A percentile compares a stretch with the other conserved stretches of the same genome.
phyloP scores from a whole-genome alignment of 1,140 invertebrate genomes.

The Pseudoatta argentina region DNA sequence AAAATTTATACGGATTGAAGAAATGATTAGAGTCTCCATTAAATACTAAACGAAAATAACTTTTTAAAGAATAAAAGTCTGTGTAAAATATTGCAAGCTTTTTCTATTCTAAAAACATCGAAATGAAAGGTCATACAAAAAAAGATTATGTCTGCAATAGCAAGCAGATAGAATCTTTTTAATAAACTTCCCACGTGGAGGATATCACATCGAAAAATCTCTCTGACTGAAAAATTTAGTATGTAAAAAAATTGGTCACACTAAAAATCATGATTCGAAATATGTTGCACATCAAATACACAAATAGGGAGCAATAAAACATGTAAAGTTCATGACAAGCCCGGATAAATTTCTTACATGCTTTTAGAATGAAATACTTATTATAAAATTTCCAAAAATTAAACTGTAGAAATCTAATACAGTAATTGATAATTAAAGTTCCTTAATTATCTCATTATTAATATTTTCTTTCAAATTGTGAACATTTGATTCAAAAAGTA shows the following conservation, averaged over 20 bases:
- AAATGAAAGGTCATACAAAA: slow-evolving; percentile 19
- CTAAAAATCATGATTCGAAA: neutral
- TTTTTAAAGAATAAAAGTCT: neutral
- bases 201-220: slow-evolving; percentile 42
- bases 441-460: neutral
- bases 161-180: slow-evolving; percentile 35
- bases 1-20: neutral
- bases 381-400: neutral
- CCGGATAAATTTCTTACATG: neutral
- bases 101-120: slow-evolving; percentile 11
- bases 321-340: neutral
- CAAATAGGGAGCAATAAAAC: slow-evolving; percentile 1
- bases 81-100: neutral
- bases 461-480: neutral
- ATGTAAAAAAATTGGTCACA: slow-evolving; percentile 21
- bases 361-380: neutral
- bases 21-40: slow-evolving; percentile 1
- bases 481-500: neutral
- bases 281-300: neutral
- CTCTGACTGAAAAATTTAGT: slow-evolving; percentile 16
- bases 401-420: neutral
- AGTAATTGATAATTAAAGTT: neutral
- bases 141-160: slow-evolving; percentile 31
- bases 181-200: slow-evolving; percentile 41
- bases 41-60: neutral